A percentile compares a stretch with the other conserved stretches of the same genome.
Conservation (phyloP, 2,113 vertebrate species). For the Syngnathus floridae region DNA sequence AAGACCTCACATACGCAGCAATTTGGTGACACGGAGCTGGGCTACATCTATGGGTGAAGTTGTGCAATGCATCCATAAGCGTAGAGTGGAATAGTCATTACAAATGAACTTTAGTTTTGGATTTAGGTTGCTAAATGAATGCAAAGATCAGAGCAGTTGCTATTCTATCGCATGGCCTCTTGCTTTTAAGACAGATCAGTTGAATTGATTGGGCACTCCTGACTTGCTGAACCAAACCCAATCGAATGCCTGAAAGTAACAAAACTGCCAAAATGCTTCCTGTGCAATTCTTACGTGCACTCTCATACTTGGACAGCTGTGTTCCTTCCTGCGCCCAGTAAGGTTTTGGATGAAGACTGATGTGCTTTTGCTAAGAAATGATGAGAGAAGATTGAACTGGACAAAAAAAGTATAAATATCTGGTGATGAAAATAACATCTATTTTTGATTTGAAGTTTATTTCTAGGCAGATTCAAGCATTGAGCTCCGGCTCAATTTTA, state of each 20-base stretch:
- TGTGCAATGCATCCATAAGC: constrained; percentile 14
- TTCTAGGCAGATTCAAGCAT: constrained; percentile 11
- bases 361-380: constrained; percentile 4
- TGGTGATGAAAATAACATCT: background rate
- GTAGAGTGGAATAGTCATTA: constrained; percentile 25
- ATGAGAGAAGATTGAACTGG: background rate
- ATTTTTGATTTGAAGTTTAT: constrained; percentile 5
- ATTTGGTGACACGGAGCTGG: too few relatives aligned
- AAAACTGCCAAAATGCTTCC: constrained; percentile 11
- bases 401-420: background rate
- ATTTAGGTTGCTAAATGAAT: constrained; percentile 36
- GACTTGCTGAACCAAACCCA: too few relatives aligned
- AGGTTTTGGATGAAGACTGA: constrained; percentile 1
- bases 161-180: constrained; percentile 17
- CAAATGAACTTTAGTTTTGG: constrained; percentile 22
- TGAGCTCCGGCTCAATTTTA: constrained; percentile 38
- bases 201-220: constrained; percentile 18
- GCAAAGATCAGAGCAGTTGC: constrained; percentile 32
- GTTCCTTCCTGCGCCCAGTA: background rate
- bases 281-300: background rate
- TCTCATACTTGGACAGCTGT: constrained; percentile 2
- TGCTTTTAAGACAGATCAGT: constrained; percentile 2
- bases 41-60: constrained; percentile 14
- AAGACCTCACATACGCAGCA: too few relatives aligned
- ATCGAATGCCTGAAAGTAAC: constrained; percentile 18